These are phyloP conservation scores for Sycobia sp. DNA, from an alignment of 1,140 invertebrate genomes.

Conservation along the genomic window DNA sequence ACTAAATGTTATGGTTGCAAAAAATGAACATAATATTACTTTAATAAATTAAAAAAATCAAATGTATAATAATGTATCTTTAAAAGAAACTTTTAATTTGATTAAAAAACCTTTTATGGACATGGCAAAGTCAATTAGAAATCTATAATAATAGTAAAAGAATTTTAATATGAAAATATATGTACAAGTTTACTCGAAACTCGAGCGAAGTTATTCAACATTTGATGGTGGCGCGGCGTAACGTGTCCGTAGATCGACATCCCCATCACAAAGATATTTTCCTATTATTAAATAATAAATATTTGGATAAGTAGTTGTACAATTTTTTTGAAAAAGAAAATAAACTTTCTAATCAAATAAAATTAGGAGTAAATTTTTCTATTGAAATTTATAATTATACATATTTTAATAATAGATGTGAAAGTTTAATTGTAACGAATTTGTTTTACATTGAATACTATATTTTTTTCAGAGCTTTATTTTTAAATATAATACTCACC, in stretches of 20 bases:
- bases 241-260: slow-evolving; percentile 63
- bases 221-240: slow-evolving; percentile 56
- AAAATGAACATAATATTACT: not conserved
- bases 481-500: slow-evolving; percentile 68
- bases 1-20: slow-evolving; percentile 2
- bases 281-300: slow-evolving; percentile 59
- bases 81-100: not conserved
- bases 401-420: too few relatives aligned
- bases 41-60: too few relatives aligned
- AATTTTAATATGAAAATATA: slow-evolving; percentile 34
- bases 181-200: slow-evolving; percentile 24
- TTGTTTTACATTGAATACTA: too few relatives aligned
- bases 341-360: too few relatives aligned
- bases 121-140: slow-evolving; percentile 32
- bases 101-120: slow-evolving; percentile 21
- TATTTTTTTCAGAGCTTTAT: too few relatives aligned
- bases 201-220: slow-evolving; percentile 44
- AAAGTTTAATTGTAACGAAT: too few relatives aligned
- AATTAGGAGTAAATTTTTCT: too few relatives aligned
- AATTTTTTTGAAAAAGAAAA: not conserved
- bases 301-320: too few relatives aligned
- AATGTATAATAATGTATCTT: too few relatives aligned
- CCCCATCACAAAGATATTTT: slow-evolving; percentile 88
- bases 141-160: slow-evolving; percentile 31
- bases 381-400: too few relatives aligned